phyloP scores from a whole-genome alignment of 2,888 invertebrate species.

The Ectropis crepuscularia region DNA sequence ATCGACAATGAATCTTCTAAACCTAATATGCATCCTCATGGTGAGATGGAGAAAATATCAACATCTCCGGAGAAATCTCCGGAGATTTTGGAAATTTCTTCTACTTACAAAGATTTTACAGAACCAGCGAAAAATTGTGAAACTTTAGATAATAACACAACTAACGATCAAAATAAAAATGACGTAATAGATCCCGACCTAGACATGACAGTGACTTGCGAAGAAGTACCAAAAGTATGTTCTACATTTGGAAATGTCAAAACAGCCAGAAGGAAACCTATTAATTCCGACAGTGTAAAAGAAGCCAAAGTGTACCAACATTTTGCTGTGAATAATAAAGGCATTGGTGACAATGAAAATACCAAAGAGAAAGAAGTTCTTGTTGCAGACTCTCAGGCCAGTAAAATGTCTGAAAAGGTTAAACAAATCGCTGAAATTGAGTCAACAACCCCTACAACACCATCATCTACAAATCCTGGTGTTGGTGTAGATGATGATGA shows the following conservation, averaged over 20 bases:
- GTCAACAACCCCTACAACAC: background rate
- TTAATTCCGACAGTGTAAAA: conserved; percentile 1
- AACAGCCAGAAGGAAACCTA: conserved; percentile 18
- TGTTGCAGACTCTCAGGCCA: background rate
- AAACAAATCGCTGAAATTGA: background rate
- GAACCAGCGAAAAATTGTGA: background rate
- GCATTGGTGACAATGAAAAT: background rate
- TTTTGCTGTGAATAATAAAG: background rate
- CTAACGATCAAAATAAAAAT: conserved; percentile 5
- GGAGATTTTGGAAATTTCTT: background rate
- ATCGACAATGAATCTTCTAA: conserved; percentile 1
- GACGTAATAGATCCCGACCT: conserved; percentile 19
- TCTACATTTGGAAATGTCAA: conserved; percentile 4
- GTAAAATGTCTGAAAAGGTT: background rate
- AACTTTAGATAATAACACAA: background rate
- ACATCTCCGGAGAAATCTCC: background rate
- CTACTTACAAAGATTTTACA: background rate
- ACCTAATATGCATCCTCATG: background rate
- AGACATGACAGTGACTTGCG: conserved; percentile 20
- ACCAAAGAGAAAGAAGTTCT: background rate
- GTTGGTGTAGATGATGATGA: conserved; percentile 37
- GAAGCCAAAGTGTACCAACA: background rate
- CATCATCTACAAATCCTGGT: conserved; percentile 24
- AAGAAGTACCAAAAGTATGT: conserved; percentile 12
- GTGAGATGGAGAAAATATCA: background rate